Conservation (phyloP, 2,113 vertebrate species). For the Cygnus buccinator region DNA sequence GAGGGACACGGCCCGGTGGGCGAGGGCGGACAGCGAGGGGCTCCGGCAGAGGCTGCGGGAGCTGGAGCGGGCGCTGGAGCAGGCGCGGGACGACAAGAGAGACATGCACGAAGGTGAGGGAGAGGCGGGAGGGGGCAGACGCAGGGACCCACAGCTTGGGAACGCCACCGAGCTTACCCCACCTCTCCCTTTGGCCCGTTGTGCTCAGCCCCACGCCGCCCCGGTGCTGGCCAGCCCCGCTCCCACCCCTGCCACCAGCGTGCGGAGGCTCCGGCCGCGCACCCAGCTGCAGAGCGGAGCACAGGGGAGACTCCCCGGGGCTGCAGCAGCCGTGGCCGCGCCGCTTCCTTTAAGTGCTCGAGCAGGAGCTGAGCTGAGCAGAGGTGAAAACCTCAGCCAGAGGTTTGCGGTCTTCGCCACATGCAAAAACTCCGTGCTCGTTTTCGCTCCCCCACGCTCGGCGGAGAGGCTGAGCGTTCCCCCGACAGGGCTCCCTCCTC, state of each 20-base stretch:
- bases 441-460: conserved; percentile 42
- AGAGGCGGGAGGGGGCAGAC: not conserved
- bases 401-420: conserved; percentile 29
- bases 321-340: not conserved
- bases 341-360: not conserved
- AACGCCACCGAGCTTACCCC: not conserved
- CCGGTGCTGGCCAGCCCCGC: not conserved
- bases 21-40: conserved; percentile 60
- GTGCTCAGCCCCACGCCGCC: not conserved
- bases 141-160: not conserved
- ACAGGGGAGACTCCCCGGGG: not conserved
- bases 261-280: not conserved
- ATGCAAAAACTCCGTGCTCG: conserved; percentile 5
- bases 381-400: conserved; percentile 31
- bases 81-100: conserved; percentile 66
- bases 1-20: conserved; percentile 51
- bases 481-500: not conserved
- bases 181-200: not conserved
- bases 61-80: conserved; percentile 71
- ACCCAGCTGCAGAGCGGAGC: not conserved
- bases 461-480: not conserved
- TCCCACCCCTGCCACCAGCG: not conserved
- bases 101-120: conserved; percentile 75
- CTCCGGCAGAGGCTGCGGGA: conserved; percentile 65
- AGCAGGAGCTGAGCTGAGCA: not conserved